phyloP scores from a whole-genome alignment of 2,888 invertebrate genomes.

The Trichacis sp. region DNA sequence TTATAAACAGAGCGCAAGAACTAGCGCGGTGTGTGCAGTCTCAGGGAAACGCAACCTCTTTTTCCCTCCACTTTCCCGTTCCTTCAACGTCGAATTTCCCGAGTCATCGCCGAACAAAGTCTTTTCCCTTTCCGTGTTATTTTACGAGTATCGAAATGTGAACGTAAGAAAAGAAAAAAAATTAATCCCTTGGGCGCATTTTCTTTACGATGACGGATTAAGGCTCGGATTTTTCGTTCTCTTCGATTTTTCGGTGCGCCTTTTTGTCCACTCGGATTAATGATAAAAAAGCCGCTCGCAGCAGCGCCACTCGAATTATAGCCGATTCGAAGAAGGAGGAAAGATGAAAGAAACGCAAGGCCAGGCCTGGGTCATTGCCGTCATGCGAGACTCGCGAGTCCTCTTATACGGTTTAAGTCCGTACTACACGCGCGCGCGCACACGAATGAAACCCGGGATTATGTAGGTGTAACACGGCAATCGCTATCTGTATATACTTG shows the following conservation, averaged over 20 bases:
- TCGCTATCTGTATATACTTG: conserved; percentile 31
- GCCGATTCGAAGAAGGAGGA: conserved; percentile 55
- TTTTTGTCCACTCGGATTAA: conserved; percentile 32
- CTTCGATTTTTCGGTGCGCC: conserved; percentile 8
- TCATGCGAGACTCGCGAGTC: conserved; percentile 48
- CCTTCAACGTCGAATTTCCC: too few relatives aligned
- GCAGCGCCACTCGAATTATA: conserved; percentile 49
- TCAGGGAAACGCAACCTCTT: too few relatives aligned
- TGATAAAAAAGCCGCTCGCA: conserved; percentile 40
- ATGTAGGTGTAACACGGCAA: conserved; percentile 39
- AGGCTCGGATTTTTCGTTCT: too few relatives aligned
- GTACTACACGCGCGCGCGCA: conserved; percentile 20
- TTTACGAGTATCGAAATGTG: too few relatives aligned
- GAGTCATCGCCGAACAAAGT: too few relatives aligned
- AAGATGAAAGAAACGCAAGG: conserved; percentile 62
- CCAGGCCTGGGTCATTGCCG: conserved; percentile 62
- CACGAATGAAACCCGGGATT: conserved; percentile 15
- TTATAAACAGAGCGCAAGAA: conserved; percentile 5
- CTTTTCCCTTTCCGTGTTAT: too few relatives aligned
- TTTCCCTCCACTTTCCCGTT: too few relatives aligned
- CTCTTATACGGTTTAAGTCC: conserved; percentile 39
- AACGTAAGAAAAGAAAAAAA: too few relatives aligned
- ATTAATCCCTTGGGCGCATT: too few relatives aligned
- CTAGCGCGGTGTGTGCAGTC: neutral
- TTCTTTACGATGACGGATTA: too few relatives aligned